Base-by-base conservation (phyloP, 2,888 invertebrate genomes). In the Pegoplata infirma region DNA sequence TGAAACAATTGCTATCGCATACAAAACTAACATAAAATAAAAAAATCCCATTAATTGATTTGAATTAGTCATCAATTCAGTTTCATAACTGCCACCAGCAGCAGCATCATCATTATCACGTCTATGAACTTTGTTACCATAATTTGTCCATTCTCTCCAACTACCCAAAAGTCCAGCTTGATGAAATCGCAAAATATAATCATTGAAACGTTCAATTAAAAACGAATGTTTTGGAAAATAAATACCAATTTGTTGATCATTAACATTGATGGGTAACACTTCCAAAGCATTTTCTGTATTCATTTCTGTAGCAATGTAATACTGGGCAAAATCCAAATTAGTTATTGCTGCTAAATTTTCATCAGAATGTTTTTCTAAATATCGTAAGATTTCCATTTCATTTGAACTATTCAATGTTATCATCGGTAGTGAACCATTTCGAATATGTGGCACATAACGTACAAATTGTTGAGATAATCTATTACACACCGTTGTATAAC, bases 221-320 rank as follows among this genome's bases (percentile, higher is more conserved):
- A 58, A 66, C 1, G 74, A 74, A 28, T 74, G 59, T 51, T 74
- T 74, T n/a, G 55, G n/a, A n/a, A n/a, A n/a, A n/a, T n/a, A n/a
- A n/a, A n/a, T n/a, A n/a, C n/a, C n/a, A n/a, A n/a, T n/a, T n/a
- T n/a, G n/a, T n/a, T n/a, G n/a, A n/a, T n/a, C n/a, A n/a, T n/a
- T n/a, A n/a, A n/a, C n/a, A n/a, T 14, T 32, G 1, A 55, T 16
- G 5, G 61, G 44, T n/a, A 71, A 28, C 6, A 55, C 17, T 12
- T 49, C 36, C 14, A 71, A 53, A 7, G 19, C 10, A 8, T 19
- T 10, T 14, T 28, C 36, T 19, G 1, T 8, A n/a, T 19, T 17
- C 14, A 32, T n/a, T 23, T 19, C n/a, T 4, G 28, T 10, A 6
- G 14, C 21, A 10, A 21, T 10, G 44, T 28, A 76, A 16, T 23